Conservation (phyloP, 2,797 vertebrate species). For the Emys orbicularis region DNA sequence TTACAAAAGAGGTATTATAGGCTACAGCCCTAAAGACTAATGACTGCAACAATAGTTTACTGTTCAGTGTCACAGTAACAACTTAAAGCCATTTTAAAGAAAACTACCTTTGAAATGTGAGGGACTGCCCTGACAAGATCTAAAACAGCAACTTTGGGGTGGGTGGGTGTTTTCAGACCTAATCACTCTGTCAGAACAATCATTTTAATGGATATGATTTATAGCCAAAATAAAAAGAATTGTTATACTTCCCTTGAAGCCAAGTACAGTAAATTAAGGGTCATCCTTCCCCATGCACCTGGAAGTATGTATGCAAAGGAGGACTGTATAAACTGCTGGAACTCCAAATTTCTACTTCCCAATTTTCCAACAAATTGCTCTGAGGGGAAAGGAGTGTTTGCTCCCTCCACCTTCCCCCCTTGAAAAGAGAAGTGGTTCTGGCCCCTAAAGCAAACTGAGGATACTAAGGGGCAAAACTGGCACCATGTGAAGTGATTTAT, state of each 20-base stretch:
- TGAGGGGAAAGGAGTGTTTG: background rate
- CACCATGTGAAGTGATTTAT: constrained; percentile 1
- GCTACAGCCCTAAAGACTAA: background rate
- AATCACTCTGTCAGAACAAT: background rate
- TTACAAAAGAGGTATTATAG: background rate
- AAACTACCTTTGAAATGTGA: background rate
- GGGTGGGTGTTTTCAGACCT: background rate
- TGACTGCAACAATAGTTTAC: background rate
- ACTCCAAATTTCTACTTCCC: background rate
- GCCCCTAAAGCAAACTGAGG: constrained; percentile 28
- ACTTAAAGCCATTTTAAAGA: rapidly evolving
- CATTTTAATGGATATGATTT: constrained; percentile 16
- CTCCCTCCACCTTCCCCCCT: background rate
- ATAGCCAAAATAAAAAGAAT: background rate
- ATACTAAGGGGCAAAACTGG: constrained; percentile 18
- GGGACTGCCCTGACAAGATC: background rate
- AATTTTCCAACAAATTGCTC: background rate
- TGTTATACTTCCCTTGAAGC: constrained; percentile 9
- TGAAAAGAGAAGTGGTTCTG: background rate
- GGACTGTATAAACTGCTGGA: background rate
- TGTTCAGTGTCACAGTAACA: background rate
- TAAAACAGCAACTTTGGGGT: background rate
- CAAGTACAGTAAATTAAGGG: constrained; percentile 1
- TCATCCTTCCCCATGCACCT: background rate
- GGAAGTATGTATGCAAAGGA: background rate